phyloP scores from a whole-genome alignment of 2,113 vertebrate genomes.

The Albula glossodonta region DNA sequence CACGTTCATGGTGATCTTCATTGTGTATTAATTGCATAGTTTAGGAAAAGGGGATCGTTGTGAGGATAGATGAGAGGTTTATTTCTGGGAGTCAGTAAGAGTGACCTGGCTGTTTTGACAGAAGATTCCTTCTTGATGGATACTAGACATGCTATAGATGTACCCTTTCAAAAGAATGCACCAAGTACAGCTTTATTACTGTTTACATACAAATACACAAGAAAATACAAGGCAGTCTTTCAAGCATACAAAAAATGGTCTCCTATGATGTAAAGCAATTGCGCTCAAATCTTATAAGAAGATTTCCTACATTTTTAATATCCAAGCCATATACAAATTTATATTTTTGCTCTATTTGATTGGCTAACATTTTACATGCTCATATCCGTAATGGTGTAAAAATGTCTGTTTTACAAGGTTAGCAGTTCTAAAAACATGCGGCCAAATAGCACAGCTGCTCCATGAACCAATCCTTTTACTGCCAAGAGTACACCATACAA shows the following conservation, averaged over 20 bases:
- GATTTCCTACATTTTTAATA: neutral
- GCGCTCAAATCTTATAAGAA: too few species aligned
- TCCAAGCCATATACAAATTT: neutral
- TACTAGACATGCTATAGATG: neutral
- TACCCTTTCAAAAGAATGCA: too few species aligned
- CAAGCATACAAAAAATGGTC: too few species aligned
- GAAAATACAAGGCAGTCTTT: too few species aligned
- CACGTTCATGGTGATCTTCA: neutral
- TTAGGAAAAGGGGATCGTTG: neutral
- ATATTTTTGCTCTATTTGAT: neutral
- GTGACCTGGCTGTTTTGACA: neutral
- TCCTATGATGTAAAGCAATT: too few species aligned
- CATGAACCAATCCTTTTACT: neutral
- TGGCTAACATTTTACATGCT: neutral
- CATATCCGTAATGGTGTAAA: neutral
- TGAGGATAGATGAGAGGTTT: neutral
- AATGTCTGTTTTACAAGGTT: neutral
- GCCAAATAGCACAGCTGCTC: neutral
- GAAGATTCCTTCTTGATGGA: neutral
- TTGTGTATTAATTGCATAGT: neutral
- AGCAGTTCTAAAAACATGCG: neutral
- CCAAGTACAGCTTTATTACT: too few species aligned
- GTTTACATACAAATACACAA: too few species aligned
- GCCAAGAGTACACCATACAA: neutral
- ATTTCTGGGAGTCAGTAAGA: neutral